Evolutionary conservation across 2,113 vertebrate genomes (phyloP).

Genomic region (Notiomystis cincta): DNA sequence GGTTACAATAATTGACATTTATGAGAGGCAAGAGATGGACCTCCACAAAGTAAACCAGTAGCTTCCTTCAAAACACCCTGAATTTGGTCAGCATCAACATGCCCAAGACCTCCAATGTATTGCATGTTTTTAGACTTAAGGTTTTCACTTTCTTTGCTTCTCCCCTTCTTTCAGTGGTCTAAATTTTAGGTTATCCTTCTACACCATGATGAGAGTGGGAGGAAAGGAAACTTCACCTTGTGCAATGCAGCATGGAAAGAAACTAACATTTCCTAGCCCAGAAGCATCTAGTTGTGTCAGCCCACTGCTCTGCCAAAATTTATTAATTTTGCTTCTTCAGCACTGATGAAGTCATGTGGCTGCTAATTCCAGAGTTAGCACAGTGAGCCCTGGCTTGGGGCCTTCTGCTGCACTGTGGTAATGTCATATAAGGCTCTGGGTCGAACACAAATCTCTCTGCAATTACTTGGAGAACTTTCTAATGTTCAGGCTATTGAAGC

Average conservation of each 20-base stretch:
- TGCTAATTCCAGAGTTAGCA: neutral
- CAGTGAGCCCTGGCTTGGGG: neutral
- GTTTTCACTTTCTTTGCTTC: neutral
- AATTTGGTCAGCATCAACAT: neutral
- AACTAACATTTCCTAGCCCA: neutral
- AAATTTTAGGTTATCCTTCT: neutral
- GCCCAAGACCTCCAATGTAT: neutral
- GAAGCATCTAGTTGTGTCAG: neutral
- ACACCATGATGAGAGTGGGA: neutral
- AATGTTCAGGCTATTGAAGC: neutral
- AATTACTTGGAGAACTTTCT: neutral
- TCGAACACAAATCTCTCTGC: neutral
- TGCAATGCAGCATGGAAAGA: fast-evolving
- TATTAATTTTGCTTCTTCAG: neutral
- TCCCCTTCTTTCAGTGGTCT: neutral
- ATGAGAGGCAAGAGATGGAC: neutral
- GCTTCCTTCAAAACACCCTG: neutral
- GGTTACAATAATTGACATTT: neutral
- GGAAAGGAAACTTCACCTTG: neutral
- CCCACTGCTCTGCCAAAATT: neutral
- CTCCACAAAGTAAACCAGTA: neutral
- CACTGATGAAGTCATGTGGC: neutral
- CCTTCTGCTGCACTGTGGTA: neutral
- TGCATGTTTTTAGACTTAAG: neutral
- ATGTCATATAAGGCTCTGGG: neutral